Base-by-base conservation (phyloP, 1,140 invertebrate genomes). In the Cyphomyrmex costatus region DNA sequence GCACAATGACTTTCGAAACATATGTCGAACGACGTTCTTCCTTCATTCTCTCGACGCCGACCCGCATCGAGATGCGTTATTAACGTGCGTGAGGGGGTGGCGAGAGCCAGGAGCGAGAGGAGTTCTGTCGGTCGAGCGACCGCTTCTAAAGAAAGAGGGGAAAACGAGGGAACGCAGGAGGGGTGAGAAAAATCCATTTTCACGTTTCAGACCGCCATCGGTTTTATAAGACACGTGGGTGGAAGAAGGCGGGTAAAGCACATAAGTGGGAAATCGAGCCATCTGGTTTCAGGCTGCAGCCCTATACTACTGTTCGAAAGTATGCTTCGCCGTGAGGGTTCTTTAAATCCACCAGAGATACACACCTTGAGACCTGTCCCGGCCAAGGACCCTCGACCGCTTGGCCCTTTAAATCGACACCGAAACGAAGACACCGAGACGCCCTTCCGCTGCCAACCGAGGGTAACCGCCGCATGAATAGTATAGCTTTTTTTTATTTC, bases 281-380 rank as follows among this genome's bases (percentile, higher is more conserved):
- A 92, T 92, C 90, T 92, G 92, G 91, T 80, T 73, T 80, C 53
- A 82, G 53, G 79, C 46, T 70, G 49, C 36, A 36, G 79, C 76
- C 76, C 46, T 68, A 12, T 42, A 68, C 65, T 82, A 82, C 19
- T 66, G 66, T 71, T 21, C 53, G 66, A 60, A 83, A 56, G 68
- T n/a, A 61, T 36, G 53, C 65, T 88, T 58, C 68, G 78, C 21
- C 71, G 56, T 71, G 77, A 87, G 89, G 88, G 92, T 89, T 91
- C 93, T 94, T 94, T 93, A 94, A 94, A 93, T 88, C 88, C 79
- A 89, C 86, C 91, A 80, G 87, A 92, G 92, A 93, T 89, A 91
- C 90, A 92, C 93, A 93, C 93, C 93, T 93, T 93, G 92, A 93
- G 92, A 93, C 92, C 93, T 92, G 92, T 89, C 87, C 83, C 46